A percentile compares a stretch with the other conserved stretches of the same genome.
These are phyloP conservation scores for Nasua narica DNA, from an alignment of 2,797 vertebrate genomes.

Conservation along the genomic window DNA sequence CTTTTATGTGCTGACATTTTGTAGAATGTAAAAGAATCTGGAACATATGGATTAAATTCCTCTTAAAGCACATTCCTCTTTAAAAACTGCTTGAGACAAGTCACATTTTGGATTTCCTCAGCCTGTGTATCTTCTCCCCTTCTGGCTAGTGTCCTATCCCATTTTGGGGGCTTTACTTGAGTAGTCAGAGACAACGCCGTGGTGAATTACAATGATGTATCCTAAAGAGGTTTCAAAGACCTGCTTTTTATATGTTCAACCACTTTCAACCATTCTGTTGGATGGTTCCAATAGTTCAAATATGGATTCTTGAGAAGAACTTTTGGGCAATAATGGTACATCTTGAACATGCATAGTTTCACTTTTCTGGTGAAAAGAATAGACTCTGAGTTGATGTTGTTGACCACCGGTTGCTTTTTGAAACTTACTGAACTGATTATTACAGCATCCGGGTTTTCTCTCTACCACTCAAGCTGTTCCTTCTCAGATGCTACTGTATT, in stretches of 20 bases:
- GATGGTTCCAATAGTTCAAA: background rate
- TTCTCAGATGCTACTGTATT: background rate
- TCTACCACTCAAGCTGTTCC: background rate
- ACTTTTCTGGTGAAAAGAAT: constrained; percentile 4
- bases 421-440: background rate
- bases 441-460: background rate
- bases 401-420: background rate
- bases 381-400: background rate
- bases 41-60: constrained; percentile 63
- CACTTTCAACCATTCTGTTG: background rate
- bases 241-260: background rate
- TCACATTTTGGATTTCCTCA: constrained; percentile 30
- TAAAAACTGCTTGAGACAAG: constrained; percentile 48
- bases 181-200: background rate
- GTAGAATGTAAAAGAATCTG: constrained; percentile 59
- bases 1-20: constrained; percentile 25
- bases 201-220: background rate
- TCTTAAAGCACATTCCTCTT: constrained; percentile 49
- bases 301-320: background rate
- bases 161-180: background rate
- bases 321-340: background rate
- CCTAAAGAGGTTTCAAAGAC: background rate
- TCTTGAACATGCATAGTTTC: background rate
- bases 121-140: background rate
- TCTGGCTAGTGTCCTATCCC: background rate